Evolutionary conservation across 2,888 invertebrate genomes (phyloP), one percentile per base, ranked within the genome.

Genomic region (Phalangium opilio): DNA sequence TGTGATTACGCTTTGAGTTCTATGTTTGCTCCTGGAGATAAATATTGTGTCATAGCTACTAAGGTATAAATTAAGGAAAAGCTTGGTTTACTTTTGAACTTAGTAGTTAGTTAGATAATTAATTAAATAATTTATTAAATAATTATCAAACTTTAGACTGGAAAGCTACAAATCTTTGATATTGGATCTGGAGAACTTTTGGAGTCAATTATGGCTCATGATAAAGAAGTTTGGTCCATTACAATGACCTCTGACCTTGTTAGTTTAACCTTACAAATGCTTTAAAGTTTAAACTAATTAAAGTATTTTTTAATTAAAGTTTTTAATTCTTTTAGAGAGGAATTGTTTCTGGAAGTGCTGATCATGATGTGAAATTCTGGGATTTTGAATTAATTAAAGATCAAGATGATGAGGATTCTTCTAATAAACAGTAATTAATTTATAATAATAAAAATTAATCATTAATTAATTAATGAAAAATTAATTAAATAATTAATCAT

Each of bases 321-420:
- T n/a, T 34, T 12, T 34, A n/a, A 12, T n/a, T 34, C 58, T 67
- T 70, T 20, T 62, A 80, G 79, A 70, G 78, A 58, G 84, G 86
- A 2, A 79, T 85, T 59, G 78, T 78, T 8, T 81, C 86, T 2
- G 91, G 89, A 1, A 82, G 91, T 47, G 81, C 81, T 1, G 95
- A 96, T 64, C 78, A 82, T 54, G 82, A 82, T 0, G 82, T 93
- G 0, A 91, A 90, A 66, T 79, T 93, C 59, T 96, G 95, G 95
- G 78, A 81, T 48, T 93, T 91, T 64, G 87, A 91, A 64, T 71
- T 91, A 12, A 75, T 89, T 38, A 72, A 75, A 12, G 79, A 81
- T 56, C 5, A 27, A 27, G 27, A 27, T 27, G 27, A 27, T 27
- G 67, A 44, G 7, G 50, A 61, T 55, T 43, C 55, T 56, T 43